phyloP scores from a whole-genome alignment of 2,113 vertebrate genomes.

The Numida meleagris region DNA sequence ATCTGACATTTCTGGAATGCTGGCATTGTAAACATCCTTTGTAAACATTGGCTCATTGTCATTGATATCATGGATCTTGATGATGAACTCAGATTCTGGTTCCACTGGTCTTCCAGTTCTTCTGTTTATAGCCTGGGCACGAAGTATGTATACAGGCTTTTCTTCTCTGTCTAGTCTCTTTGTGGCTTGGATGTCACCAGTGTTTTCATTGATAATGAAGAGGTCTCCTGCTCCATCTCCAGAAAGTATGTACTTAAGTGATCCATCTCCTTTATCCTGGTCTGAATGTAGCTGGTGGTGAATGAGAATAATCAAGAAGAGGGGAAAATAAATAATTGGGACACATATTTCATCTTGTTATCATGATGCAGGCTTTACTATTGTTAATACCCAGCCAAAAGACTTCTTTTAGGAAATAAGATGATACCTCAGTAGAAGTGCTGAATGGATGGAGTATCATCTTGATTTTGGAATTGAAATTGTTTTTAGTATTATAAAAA shows the following conservation, averaged over 20 bases:
- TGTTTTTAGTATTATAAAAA: neutral
- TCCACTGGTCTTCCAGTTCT: constrained; percentile 90
- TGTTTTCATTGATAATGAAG: constrained; percentile 96
- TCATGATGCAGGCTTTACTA: neutral
- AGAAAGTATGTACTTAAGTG: constrained; percentile 91
- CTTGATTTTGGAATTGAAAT: neutral
- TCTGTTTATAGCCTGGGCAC: constrained; percentile 91
- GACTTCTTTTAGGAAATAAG: constrained; percentile 13
- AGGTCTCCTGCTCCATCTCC: constrained; percentile 94
- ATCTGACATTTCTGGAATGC: constrained; percentile 93
- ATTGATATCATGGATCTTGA: constrained; percentile 98
- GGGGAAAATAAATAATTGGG: constrained; percentile 26
- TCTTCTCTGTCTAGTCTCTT: constrained; percentile 95
- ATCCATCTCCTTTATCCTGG: constrained; percentile 90
- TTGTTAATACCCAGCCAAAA: constrained; percentile 3
- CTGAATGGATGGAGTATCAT: neutral
- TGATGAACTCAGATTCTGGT: constrained; percentile 94
- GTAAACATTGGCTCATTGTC: constrained; percentile 96
- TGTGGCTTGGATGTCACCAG: constrained; percentile 96
- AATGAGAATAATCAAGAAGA: constrained; percentile 58
- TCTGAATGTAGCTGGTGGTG: constrained; percentile 93
- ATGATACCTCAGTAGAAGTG: neutral
- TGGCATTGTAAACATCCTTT: constrained; percentile 87
- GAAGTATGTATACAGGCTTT: constrained; percentile 90
- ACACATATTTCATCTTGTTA: neutral